Percentiles rank a stretch among this genome's conserved stretches.
phyloP scores from a whole-genome alignment of 2,797 vertebrate genomes.

The Calcarius lapponicus region DNA sequence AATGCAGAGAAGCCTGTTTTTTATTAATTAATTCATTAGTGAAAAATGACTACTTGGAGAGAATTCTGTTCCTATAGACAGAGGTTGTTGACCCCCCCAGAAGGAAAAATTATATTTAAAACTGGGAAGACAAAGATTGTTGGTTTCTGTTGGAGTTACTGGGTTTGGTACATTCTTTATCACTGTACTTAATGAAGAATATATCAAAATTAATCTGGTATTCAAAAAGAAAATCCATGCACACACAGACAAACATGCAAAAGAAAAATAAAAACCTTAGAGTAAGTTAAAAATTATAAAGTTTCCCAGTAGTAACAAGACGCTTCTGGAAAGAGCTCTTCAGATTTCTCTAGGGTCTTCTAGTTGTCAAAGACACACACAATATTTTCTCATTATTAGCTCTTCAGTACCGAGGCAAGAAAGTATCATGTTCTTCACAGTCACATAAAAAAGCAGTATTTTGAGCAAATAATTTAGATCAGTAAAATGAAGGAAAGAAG shows the following conservation, averaged over 20 bases:
- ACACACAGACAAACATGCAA: not conserved
- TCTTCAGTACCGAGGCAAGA: constrained; percentile 63
- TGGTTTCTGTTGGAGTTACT: not conserved
- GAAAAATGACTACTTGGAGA: not conserved
- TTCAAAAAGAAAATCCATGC: constrained; percentile 35
- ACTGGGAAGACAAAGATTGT: not conserved
- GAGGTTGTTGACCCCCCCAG: not conserved
- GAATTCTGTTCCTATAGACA: not conserved
- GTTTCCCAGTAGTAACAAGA: constrained; percentile 67
- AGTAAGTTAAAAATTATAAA: constrained; percentile 65
- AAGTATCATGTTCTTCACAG: constrained; percentile 47
- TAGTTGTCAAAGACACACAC: constrained; percentile 69
- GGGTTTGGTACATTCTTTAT: not conserved
- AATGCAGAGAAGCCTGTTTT: not conserved
- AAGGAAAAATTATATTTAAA: not conserved
- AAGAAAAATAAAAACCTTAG: constrained; percentile 45
- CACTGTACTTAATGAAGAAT: not conserved
- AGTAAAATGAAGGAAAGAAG: constrained; percentile 45
- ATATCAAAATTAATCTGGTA: not conserved
- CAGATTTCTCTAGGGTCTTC: constrained; percentile 71
- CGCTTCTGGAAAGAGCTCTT: constrained; percentile 62
- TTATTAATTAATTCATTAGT: not conserved
- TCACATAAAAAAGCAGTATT: constrained; percentile 57
- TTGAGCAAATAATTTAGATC: constrained; percentile 64
- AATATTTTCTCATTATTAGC: constrained; percentile 79